These are phyloP conservation scores for Phaethornis superciliosus DNA, from an alignment of 2,113 vertebrate species.

Conservation along the genomic window DNA sequence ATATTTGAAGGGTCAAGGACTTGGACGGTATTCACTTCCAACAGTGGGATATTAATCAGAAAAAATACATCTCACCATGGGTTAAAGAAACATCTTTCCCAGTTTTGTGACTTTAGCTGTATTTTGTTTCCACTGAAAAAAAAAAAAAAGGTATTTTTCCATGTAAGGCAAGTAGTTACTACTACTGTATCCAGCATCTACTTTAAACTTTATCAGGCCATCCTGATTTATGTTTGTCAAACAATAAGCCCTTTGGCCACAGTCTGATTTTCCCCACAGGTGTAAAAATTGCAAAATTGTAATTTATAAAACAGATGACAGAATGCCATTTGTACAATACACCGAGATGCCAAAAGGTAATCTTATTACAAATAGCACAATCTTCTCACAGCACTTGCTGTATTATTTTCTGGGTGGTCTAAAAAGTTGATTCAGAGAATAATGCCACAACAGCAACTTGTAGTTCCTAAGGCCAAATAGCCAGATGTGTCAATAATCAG, in stretches of 20 bases:
- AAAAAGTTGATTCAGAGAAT: constrained; percentile 82
- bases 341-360: constrained; percentile 77
- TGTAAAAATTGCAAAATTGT: constrained; percentile 76
- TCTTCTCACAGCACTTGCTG: constrained; percentile 75
- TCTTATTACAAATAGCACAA: constrained; percentile 76
- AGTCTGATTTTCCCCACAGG: constrained; percentile 72
- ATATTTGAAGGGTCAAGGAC: constrained; percentile 38
- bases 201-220: constrained; percentile 54
- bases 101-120: neutral
- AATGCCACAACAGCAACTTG: constrained; percentile 82
- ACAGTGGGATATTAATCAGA: constrained; percentile 47
- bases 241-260: constrained; percentile 58
- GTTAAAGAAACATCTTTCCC: constrained; percentile 55
- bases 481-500: constrained; percentile 89
- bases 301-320: constrained; percentile 76
- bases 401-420: constrained; percentile 84
- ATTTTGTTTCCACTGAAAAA: constrained; percentile 52
- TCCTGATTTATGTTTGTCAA: constrained; percentile 73
- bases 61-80: constrained; percentile 21
- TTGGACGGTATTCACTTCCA: constrained; percentile 49
- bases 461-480: constrained; percentile 79
- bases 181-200: constrained; percentile 57
- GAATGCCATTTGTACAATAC: constrained; percentile 65
- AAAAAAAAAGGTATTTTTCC: constrained; percentile 7
- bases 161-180: constrained; percentile 54